These are phyloP conservation scores for Sardina pilchardus DNA, from an alignment of 2,113 vertebrate genomes.

Conservation along the genomic window DNA sequence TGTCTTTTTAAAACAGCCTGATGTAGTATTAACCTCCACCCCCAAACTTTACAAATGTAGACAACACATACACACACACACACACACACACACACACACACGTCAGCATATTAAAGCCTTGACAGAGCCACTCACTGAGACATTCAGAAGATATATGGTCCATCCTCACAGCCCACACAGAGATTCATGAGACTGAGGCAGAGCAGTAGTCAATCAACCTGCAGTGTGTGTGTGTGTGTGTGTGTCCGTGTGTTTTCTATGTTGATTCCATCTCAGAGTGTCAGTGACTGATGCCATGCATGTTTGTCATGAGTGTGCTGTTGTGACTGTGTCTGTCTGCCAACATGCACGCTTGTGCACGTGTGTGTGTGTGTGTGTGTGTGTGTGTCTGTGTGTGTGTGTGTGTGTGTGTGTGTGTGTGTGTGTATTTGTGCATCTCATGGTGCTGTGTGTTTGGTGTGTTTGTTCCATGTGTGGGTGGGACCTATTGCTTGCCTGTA, in stretches of 20 bases:
- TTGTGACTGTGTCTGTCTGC: background rate
- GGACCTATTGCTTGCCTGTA: too few relatives aligned
- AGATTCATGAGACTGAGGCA: background rate
- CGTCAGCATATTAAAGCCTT: background rate
- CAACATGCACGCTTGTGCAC: background rate
- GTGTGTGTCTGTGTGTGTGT: background rate
- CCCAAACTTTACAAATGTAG: background rate
- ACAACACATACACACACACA: background rate
- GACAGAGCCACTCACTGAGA: background rate
- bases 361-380: constrained; percentile 17
- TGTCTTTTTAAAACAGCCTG: background rate
- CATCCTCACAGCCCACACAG: background rate
- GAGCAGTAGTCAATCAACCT: background rate
- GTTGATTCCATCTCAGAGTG: too few relatives aligned
- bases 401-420: background rate
- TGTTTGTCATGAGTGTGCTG: background rate
- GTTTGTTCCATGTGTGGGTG: background rate
- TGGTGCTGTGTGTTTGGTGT: background rate
- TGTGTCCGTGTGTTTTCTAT: background rate
- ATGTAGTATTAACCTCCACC: background rate
- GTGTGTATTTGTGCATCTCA: background rate
- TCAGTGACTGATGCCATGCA: too few relatives aligned
- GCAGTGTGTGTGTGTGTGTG: background rate
- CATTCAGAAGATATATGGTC: background rate
- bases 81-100: background rate